Percentiles rank a stretch among this genome's conserved stretches.
phyloP scores from a whole-genome alignment of 1,140 invertebrate species.

The Bombus balteatus region DNA sequence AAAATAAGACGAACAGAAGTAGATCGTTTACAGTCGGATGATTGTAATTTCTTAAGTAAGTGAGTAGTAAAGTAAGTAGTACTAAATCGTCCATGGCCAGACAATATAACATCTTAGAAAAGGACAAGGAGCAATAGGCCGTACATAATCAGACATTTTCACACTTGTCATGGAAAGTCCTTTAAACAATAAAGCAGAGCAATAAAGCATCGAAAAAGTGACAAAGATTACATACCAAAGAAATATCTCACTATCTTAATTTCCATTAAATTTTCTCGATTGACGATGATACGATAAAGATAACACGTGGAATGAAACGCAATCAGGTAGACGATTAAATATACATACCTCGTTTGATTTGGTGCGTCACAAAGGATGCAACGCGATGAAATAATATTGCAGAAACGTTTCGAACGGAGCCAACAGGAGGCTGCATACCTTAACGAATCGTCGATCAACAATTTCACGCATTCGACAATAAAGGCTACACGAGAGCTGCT shows the following conservation, averaged over 20 bases:
- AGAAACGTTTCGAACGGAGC: background rate
- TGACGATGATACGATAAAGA: background rate
- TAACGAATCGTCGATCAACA: slow-evolving; percentile 50
- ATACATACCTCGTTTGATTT: background rate
- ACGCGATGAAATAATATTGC: slow-evolving; percentile 20
- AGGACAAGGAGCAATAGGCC: too few relatives aligned
- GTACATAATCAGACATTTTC: too few relatives aligned
- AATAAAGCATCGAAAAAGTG: too few relatives aligned
- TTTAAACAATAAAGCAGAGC: too few relatives aligned
- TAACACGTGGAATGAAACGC: background rate
- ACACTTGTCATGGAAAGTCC: too few relatives aligned
- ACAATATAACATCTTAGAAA: background rate
- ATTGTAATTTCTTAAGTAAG: too few relatives aligned
- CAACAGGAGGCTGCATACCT: slow-evolving; percentile 22
- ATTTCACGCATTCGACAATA: slow-evolving; percentile 45
- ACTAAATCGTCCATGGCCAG: background rate
- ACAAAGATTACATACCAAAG: background rate
- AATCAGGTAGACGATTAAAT: background rate
- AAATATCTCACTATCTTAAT: background rate
- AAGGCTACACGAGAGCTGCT: background rate
- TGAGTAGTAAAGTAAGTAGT: background rate
- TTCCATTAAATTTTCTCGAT: background rate
- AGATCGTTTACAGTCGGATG: too few relatives aligned
- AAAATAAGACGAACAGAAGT: background rate
- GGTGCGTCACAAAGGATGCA: background rate